Percentiles rank a stretch among this genome's conserved stretches.
Evolutionary conservation across 2,797 vertebrate species (phyloP).

Genomic region (Mormyrus proboscirostris): DNA sequence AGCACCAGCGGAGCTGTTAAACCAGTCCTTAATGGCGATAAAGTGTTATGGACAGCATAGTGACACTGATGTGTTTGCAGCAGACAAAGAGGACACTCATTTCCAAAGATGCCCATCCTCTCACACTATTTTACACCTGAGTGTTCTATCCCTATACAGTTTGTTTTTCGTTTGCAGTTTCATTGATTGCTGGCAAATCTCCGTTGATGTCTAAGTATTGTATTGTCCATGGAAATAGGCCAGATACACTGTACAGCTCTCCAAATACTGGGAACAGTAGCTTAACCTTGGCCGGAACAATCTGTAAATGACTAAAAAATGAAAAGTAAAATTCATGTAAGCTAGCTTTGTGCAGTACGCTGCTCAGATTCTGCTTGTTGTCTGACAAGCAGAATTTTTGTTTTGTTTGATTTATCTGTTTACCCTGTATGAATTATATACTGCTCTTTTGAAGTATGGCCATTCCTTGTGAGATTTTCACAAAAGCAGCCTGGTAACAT

Average conservation of each 20-base stretch:
- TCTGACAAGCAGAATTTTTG: not conserved
- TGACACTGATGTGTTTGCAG: not conserved
- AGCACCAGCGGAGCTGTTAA: not conserved
- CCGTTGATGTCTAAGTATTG: not conserved
- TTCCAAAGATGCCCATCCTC: not conserved
- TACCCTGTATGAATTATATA: not conserved
- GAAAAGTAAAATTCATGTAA: not conserved
- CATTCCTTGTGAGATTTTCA: not conserved
- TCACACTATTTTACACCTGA: not conserved
- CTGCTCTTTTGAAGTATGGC: not conserved
- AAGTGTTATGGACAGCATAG: not conserved
- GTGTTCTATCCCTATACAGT: not conserved
- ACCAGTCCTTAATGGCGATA: not conserved
- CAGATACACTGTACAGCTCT: not conserved
- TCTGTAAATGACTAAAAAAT: not conserved
- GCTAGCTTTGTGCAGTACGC: not conserved
- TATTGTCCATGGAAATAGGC: not conserved
- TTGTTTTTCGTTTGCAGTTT: not conserved
- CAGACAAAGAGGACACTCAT: not conserved
- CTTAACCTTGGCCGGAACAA: not conserved
- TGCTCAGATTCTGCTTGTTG: not conserved
- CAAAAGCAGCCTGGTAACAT: not conserved
- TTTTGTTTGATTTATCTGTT: not conserved
- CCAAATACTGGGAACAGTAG: not conserved
- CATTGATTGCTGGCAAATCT: not conserved